phyloP scores from a whole-genome alignment of 2,113 vertebrate genomes.

The human (Homo sapiens) region GRCh38 chr1:162350001-162350500 shows the following conservation, averaged over 20 bases:
- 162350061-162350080: background rate
- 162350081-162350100: background rate
- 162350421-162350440: slow-evolving; percentile 7
- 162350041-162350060: background rate
- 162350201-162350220: background rate
- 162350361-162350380: background rate
- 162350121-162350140: background rate
- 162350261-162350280: background rate
- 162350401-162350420: slow-evolving; percentile 1
- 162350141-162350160: background rate
- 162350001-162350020: background rate
- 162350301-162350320: background rate
- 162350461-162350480: background rate
- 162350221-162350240: background rate
- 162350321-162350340: background rate
- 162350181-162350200: background rate
- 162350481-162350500: background rate
- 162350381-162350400: background rate
- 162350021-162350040: background rate
- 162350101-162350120: background rate
- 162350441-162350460: background rate
- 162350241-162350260: background rate
- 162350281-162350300: background rate
- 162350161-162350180: background rate
- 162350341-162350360: background rate